Evolutionary conservation across 2,113 vertebrate species (phyloP).

Genomic region (Gadus macrocephalus): DNA sequence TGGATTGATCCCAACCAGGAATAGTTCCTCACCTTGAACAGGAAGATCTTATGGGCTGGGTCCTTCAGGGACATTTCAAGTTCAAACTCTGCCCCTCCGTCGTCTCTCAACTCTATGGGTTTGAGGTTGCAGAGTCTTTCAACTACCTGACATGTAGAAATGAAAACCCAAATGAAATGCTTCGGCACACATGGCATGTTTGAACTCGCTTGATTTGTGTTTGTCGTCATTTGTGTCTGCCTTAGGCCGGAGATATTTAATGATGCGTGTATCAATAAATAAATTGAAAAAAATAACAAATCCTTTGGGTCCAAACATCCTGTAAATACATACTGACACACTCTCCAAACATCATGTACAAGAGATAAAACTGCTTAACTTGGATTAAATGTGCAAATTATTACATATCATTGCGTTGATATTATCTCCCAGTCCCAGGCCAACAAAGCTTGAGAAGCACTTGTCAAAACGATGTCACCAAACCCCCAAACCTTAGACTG

Average conservation of each 20-base stretch:
- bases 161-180: neutral
- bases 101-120: slow-evolving; percentile 71
- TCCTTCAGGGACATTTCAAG: slow-evolving; percentile 83
- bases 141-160: slow-evolving; percentile 64
- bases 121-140: slow-evolving; percentile 69
- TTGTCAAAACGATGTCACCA: neutral
- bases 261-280: neutral
- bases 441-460: neutral
- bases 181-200: neutral
- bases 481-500: slow-evolving; percentile 68
- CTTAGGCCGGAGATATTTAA: neutral
- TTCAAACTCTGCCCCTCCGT: slow-evolving; percentile 73
- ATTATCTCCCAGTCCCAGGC: too few relatives aligned
- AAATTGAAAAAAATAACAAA: neutral
- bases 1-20: neutral
- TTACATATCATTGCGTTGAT: neutral
- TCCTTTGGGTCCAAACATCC: too few relatives aligned
- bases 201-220: neutral
- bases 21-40: slow-evolving; percentile 80
- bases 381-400: too few relatives aligned
- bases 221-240: neutral
- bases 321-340: too few relatives aligned
- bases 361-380: too few relatives aligned
- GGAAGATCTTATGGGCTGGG: slow-evolving; percentile 72
- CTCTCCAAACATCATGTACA: too few relatives aligned